Evolutionary conservation across 2,797 vertebrate species (phyloP).

Genomic region (Adrianichthys oophorus): DNA sequence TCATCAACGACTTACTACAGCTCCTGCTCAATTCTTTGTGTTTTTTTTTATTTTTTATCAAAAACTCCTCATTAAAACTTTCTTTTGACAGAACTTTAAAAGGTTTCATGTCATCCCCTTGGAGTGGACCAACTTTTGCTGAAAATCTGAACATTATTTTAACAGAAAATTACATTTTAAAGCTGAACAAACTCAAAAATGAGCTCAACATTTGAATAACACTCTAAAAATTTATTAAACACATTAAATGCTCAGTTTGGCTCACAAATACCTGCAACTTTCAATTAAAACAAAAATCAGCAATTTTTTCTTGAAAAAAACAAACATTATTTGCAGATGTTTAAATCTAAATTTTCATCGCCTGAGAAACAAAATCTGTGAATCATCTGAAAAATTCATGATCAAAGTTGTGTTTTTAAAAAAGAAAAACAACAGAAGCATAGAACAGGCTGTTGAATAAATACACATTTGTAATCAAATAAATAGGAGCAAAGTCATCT

Average conservation of each 20-base stretch:
- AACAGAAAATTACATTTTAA: neutral
- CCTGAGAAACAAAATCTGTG: neutral
- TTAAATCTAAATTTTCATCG: neutral
- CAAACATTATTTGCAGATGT: neutral
- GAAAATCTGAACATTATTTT: no score
- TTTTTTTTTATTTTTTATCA: no score
- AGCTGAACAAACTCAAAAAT: neutral
- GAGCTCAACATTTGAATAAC: neutral
- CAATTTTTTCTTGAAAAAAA: neutral
- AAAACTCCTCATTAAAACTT: no score
- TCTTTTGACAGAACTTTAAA: no score
- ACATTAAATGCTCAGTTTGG: constrained; percentile 20
- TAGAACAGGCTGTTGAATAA: constrained; percentile 1
- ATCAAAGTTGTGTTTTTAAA: no score
- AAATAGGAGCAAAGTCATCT: neutral
- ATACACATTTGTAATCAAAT: neutral
- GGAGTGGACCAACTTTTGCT: no score
- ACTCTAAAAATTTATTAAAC: constrained; percentile 26
- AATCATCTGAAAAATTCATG: no score
- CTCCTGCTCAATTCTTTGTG: no score
- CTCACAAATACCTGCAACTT: constrained; percentile 11
- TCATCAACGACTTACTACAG: no score
- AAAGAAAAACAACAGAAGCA: neutral
- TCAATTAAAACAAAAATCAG: neutral
- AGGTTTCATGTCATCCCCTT: no score